Conservation (phyloP, 1,140 invertebrate species). For the Atta texana region DNA sequence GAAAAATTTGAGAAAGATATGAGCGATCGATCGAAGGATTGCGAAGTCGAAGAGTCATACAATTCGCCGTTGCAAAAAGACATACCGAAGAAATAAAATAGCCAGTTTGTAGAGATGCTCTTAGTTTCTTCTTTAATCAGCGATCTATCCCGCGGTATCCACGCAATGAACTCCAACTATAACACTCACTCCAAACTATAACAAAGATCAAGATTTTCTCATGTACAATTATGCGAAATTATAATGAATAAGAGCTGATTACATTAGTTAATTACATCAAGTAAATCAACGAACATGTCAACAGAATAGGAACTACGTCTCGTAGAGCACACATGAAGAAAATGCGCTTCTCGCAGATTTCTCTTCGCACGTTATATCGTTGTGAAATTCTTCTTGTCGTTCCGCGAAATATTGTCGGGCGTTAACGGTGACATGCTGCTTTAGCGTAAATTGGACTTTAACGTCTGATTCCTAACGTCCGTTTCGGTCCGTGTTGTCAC, state of each 20-base stretch:
- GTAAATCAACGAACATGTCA: not conserved
- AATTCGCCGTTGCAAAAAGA: too few species aligned
- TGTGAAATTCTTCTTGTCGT: conserved; percentile 50
- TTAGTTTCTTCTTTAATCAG: too few species aligned
- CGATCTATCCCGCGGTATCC: too few species aligned
- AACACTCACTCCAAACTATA: too few species aligned
- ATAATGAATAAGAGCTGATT: conserved; percentile 21
- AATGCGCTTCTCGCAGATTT: conserved; percentile 14
- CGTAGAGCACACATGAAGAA: not conserved
- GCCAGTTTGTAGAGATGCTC: too few species aligned
- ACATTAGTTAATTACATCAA: conserved; percentile 18
- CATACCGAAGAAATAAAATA: too few species aligned
- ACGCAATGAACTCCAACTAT: too few species aligned
- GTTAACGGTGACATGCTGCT: conserved; percentile 41
- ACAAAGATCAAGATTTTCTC: not conserved
- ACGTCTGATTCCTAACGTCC: conserved; percentile 41
- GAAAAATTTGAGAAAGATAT: too few species aligned
- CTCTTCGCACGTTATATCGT: conserved; percentile 25
- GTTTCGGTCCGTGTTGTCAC: not conserved
- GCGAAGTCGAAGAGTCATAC: too few species aligned
- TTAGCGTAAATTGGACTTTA: conserved; percentile 50
- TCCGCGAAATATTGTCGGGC: conserved; percentile 1
- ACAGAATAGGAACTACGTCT: not conserved
- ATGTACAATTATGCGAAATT: not conserved
- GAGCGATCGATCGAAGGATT: too few species aligned